Conservation (phyloP, 2,888 invertebrate genomes). For the Hecatera dysodea region DNA sequence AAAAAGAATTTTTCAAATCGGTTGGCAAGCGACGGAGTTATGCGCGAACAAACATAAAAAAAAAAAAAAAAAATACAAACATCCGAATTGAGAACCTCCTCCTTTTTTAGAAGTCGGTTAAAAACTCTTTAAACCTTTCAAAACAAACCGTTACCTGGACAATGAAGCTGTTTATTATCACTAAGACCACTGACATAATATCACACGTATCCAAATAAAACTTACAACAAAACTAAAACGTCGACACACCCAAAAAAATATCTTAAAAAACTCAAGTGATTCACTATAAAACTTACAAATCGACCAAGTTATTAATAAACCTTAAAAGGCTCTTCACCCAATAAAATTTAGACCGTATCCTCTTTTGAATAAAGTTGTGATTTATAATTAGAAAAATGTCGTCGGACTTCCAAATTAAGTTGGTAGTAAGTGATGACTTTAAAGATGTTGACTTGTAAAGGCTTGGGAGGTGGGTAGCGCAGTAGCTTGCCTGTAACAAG, state of each 20-base stretch:
- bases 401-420: conserved; percentile 33
- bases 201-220: conserved; percentile 81
- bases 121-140: too few relatives aligned
- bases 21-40: too few relatives aligned
- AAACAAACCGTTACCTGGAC: conserved; percentile 76
- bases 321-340: conserved; percentile 2
- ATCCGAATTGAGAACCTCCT: too few relatives aligned
- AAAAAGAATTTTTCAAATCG: too few relatives aligned
- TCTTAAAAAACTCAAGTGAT: conserved; percentile 79
- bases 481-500: conserved; percentile 83
- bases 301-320: conserved; percentile 51
- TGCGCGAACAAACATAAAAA: too few relatives aligned
- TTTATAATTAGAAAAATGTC: conserved; percentile 42
- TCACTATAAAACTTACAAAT: conserved; percentile 80
- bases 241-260: conserved; percentile 70
- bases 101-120: too few relatives aligned
- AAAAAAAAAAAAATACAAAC: too few relatives aligned
- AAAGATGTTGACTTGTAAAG: conserved; percentile 74
- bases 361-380: conserved; percentile 68
- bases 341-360: conserved; percentile 49
- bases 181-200: conserved; percentile 85
- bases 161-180: conserved; percentile 81
- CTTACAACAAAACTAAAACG: conserved; percentile 77
- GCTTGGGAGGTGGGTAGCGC: conserved; percentile 79
- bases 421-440: conserved; percentile 74